phyloP scores from a whole-genome alignment of 2,113 vertebrate species.

The Sardina pilchardus region DNA sequence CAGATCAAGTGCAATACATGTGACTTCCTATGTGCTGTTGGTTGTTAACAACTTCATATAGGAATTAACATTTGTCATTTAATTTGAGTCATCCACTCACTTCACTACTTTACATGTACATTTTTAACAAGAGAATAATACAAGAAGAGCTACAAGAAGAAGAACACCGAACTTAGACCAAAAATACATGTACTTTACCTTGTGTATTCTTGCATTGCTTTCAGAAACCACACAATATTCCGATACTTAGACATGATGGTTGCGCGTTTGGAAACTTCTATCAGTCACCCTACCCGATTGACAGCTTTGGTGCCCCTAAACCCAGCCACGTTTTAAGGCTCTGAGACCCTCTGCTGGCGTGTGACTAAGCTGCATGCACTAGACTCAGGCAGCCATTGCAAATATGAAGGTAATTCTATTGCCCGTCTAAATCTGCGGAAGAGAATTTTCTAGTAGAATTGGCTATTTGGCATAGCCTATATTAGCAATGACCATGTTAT shows the following conservation, averaged over 20 bases:
- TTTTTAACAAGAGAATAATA: not conserved
- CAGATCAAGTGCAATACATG: not conserved
- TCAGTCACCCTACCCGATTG: not conserved
- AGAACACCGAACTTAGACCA: not conserved
- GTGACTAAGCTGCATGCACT: not conserved
- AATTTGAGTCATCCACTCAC: not conserved
- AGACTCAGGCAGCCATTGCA: not conserved
- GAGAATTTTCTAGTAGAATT: too few species aligned
- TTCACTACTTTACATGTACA: not conserved
- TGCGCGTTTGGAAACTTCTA: not conserved
- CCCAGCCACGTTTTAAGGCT: not conserved
- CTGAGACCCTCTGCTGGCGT: slow-evolving; percentile 35
- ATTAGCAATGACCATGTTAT: too few species aligned
- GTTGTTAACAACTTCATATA: not conserved
- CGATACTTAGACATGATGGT: slow-evolving; percentile 67
- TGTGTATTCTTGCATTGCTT: slow-evolving; percentile 71
- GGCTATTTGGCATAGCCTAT: too few species aligned
- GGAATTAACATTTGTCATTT: not conserved
- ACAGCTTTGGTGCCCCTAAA: not conserved
- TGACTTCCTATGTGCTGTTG: not conserved
- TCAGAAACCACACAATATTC: slow-evolving; percentile 72
- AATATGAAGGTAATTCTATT: too few species aligned
- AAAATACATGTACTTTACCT: slow-evolving; percentile 59
- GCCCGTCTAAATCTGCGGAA: too few species aligned
- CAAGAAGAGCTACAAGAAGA: not conserved